Evolutionary conservation across 2,797 vertebrate genomes (phyloP).

Genomic region (Liparis tanakae): DNA sequence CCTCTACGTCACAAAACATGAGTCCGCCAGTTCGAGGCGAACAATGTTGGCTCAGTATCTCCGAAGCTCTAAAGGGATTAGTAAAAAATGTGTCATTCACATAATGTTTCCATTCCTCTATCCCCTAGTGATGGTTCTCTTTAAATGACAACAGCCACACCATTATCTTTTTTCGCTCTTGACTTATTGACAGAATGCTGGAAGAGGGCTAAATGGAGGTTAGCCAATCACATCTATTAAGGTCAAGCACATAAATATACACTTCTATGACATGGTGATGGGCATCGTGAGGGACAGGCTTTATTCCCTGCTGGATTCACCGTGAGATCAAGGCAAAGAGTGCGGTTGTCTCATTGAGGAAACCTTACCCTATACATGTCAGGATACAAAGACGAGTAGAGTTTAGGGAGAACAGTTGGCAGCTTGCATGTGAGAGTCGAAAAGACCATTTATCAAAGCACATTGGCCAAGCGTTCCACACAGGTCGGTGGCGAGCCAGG

Average conservation of each 20-base stretch:
- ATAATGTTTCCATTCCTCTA: constrained; percentile 33
- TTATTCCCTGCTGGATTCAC: constrained; percentile 50
- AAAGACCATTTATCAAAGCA: constrained; percentile 59
- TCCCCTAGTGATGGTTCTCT: constrained; percentile 45
- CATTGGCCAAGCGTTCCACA: constrained; percentile 48
- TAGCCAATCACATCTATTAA: constrained; percentile 72
- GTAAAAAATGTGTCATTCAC: constrained; percentile 65
- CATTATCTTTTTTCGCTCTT: constrained; percentile 68
- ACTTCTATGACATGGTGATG: constrained; percentile 60
- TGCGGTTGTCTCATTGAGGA: constrained; percentile 56
- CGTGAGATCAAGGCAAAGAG: constrained; percentile 65
- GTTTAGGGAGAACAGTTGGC: constrained; percentile 54
- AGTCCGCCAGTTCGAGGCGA: constrained; percentile 49
- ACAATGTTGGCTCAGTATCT: constrained; percentile 48
- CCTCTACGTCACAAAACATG: constrained; percentile 40
- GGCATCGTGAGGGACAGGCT: constrained; percentile 36
- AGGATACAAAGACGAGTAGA: constrained; percentile 55
- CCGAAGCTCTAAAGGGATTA: constrained; percentile 59
- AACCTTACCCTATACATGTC: constrained; percentile 61
- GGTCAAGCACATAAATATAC: constrained; percentile 72
- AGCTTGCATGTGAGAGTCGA: constrained; percentile 35
- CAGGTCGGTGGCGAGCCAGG: constrained; percentile 46
- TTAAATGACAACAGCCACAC: constrained; percentile 58
- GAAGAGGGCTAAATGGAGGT: constrained; percentile 61
- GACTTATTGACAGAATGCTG: constrained; percentile 71